Evolutionary conservation across 2,797 vertebrate species (phyloP).

Genomic region (Premnoplex brunnescens): DNA sequence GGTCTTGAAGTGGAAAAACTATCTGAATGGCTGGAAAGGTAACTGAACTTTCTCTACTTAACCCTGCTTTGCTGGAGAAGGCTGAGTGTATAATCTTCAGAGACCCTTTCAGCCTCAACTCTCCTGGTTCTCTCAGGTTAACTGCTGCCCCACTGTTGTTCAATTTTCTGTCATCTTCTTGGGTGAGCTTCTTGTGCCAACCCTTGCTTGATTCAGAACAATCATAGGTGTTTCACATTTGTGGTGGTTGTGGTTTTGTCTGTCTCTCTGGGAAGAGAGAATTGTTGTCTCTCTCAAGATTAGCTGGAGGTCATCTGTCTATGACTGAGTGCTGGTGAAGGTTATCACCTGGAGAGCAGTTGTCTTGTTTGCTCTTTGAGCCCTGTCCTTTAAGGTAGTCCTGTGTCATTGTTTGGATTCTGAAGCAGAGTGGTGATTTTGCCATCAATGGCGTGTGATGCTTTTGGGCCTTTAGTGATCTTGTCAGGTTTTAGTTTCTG

Average conservation of each 20-base stretch:
- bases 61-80: neutral
- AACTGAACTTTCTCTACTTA: neutral
- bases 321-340: neutral
- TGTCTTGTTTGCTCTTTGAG: neutral
- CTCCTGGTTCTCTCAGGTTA: neutral
- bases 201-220: neutral
- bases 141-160: neutral
- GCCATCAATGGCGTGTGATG: neutral
- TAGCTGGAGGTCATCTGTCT: neutral
- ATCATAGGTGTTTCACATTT: neutral
- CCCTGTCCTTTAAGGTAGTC: neutral
- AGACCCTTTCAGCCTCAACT: neutral
- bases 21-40: neutral
- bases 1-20: neutral
- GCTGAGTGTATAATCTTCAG: neutral
- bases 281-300: neutral
- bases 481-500: neutral
- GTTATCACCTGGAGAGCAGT: neutral
- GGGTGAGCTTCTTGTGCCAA: neutral
- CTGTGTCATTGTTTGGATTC: neutral
- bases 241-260: neutral
- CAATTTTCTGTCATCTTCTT: neutral
- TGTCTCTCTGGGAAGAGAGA: neutral
- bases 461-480: neutral
- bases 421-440: neutral